Evolutionary conservation across 1,140 invertebrate genomes (phyloP).

Genomic region (Oryzaephilus surinamensis): DNA sequence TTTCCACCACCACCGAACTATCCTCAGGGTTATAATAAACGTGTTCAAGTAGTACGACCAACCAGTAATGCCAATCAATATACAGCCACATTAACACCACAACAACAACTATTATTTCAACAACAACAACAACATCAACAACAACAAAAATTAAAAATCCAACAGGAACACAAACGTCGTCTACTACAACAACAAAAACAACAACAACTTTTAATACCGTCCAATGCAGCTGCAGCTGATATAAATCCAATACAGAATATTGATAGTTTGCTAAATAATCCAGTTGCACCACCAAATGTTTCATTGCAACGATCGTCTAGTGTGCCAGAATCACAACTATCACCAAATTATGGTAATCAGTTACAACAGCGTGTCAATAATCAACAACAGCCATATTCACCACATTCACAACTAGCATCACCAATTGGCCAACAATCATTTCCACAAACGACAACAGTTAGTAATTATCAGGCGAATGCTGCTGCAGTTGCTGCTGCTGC

Average conservation of each 20-base stretch:
- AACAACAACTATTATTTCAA: conserved; percentile 17
- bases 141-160: too few relatives aligned
- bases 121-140: conserved; percentile 36
- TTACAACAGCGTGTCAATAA: conserved; percentile 23
- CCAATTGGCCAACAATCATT: conserved; percentile 25
- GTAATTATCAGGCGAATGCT: conserved; percentile 22
- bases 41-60: conserved; percentile 8
- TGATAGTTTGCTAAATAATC: conserved; percentile 64
- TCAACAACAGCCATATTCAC: conserved; percentile 40
- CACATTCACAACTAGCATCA: conserved; percentile 36
- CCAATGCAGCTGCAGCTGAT: conserved; percentile 52
- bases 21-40: too few relatives aligned
- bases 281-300: conserved; percentile 70
- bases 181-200: conserved; percentile 56
- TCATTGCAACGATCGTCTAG: conserved; percentile 54
- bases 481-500: conserved; percentile 3
- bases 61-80: conserved; percentile 30
- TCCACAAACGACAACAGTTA: conserved; percentile 22
- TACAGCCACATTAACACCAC: conserved; percentile 28
- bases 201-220: conserved; percentile 55
- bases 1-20: conserved; percentile 41
- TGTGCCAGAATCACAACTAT: conserved; percentile 61
- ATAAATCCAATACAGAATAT: conserved; percentile 55
- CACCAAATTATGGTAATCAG: conserved; percentile 44
- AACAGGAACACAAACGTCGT: conserved; percentile 39